Evolutionary conservation across 2,113 vertebrate species (phyloP).

Genomic region (Engystomops pustulosus): DNA sequence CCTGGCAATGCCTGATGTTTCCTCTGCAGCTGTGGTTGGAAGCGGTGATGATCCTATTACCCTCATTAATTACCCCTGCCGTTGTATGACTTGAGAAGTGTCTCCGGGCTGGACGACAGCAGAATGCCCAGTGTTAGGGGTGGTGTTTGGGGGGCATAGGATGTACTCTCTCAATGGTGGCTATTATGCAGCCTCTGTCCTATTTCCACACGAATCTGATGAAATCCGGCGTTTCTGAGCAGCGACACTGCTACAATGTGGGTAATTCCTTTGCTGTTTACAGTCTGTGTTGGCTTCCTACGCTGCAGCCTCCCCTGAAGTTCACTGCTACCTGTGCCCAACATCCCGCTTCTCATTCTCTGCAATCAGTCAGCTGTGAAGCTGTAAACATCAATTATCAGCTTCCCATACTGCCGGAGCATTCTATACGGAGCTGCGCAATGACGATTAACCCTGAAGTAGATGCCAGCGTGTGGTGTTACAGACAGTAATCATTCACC

Average conservation of each 20-base stretch:
- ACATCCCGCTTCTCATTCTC: background rate
- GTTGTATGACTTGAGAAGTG: background rate
- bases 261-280: background rate
- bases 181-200: background rate
- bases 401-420: background rate
- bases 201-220: conserved; percentile 12
- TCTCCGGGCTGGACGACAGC: background rate
- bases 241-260: background rate
- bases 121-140: background rate
- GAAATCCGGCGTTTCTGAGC: no score
- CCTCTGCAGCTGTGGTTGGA: background rate
- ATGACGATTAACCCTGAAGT: background rate
- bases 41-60: conserved; percentile 17
- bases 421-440: background rate
- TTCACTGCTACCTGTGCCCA: background rate
- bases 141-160: conserved; percentile 12
- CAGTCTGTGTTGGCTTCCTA: background rate
- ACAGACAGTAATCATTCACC: background rate
- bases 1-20: background rate
- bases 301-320: background rate
- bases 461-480: background rate
- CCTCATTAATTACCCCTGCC: conserved; percentile 41
- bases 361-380: background rate
- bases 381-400: background rate
- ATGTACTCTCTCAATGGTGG: background rate